Base-by-base conservation (phyloP, 2,888 invertebrate genomes). In the Pantelozetes paolii region DNA sequence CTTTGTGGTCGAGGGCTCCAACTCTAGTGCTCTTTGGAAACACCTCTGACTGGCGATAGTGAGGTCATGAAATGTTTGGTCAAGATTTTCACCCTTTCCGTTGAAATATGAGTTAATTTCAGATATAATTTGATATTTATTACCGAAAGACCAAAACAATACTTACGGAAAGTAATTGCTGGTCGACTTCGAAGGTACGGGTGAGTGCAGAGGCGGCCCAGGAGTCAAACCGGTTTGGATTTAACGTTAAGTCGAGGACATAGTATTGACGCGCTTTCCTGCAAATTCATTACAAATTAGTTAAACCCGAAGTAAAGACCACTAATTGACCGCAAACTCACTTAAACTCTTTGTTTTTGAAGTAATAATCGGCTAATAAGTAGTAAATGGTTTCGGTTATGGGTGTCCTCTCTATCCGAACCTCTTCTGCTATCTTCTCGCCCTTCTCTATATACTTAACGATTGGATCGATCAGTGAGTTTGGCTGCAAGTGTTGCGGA, bases 361-460 rank as follows among this genome's bases (percentile, higher is more conserved):
- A 93, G 82, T 94, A 90, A 82, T 89, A 92, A 84, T 97, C 96
- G 0, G 90, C 96, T 30, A 97, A 83, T n/a, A 96, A 84, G 81
- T 94, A 96, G 82, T 91, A 96, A 75, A 94, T 88, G 72, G 90
- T 72, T 23, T 72, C 54, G 36, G 75, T 75, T 26, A 75, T 59
- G 9, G 42, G 20, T 48, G 72, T 36, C 13, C 5, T 36, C 15
- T 54, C 42, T 18, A 36, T 3, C 1, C 23, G 11, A 3, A 32
- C 13, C 8, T 71, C 71, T 23, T 45, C 50, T 1, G 67, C 13
- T 36, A 36, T 30, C n/a, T 28, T n/a, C 1, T 28, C 36, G 11
- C 75, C 76, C 5, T 48, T 45, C 5, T 72, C 69, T n/a, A 76
- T 48, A 67, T 75, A 76, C 15, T 75, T 30, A 5, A 32, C 32